phyloP scores from a whole-genome alignment of 2,113 vertebrate species.

The Semicossyphus pulcher region DNA sequence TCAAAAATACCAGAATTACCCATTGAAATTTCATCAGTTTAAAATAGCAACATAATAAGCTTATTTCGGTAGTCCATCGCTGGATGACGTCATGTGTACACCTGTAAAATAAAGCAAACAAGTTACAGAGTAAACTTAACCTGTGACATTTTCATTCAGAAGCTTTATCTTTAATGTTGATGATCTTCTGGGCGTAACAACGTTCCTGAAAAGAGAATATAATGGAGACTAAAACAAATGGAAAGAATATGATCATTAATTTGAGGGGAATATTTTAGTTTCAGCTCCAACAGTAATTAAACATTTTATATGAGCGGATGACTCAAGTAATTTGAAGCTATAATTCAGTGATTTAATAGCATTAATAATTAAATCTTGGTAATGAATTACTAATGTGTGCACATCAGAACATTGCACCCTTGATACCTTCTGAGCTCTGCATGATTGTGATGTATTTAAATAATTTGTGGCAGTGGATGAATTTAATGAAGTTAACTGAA shows the following conservation, averaged over 20 bases:
- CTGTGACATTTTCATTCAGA: no score
- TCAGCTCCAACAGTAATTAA: background rate
- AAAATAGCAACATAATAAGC: no score
- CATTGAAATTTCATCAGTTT: no score
- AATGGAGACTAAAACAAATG: background rate
- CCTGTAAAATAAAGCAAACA: no score
- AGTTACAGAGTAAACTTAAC: no score
- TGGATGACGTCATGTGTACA: no score
- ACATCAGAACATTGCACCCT: background rate
- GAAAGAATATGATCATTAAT: background rate
- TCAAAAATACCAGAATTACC: no score
- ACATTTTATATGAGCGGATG: background rate
- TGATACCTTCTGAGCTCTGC: background rate
- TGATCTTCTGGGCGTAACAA: no score
- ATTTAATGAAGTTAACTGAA: no score
- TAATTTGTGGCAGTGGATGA: background rate
- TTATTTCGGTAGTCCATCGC: no score
- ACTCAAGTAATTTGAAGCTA: background rate
- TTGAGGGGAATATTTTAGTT: background rate
- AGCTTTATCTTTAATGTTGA: no score
- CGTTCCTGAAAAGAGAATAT: background rate
- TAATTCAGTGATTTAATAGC: background rate
- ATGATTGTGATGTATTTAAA: background rate
- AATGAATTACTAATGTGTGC: slow-evolving; percentile 5
- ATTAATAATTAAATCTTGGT: background rate